phyloP scores from a whole-genome alignment of 2,888 invertebrate species.

The Pristionchus arcanus region DNA sequence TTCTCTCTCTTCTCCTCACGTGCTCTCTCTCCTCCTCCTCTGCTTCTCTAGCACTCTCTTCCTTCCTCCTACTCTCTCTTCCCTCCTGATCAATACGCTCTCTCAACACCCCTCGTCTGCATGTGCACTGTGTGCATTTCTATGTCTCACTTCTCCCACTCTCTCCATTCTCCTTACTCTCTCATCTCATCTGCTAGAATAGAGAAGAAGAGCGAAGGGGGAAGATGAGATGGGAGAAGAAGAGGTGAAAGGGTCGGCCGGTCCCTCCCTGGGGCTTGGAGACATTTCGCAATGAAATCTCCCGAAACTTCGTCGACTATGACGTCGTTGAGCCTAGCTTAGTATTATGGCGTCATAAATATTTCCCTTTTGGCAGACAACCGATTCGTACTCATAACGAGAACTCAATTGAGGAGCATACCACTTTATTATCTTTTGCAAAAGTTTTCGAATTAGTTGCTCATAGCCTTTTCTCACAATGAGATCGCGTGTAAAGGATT shows the following conservation, averaged over 20 bases:
- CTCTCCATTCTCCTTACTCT: conserved; percentile 7
- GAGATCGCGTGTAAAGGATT: conserved; percentile 27
- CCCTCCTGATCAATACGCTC: conserved; percentile 46
- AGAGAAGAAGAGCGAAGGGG: not conserved
- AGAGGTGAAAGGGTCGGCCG: conserved; percentile 18
- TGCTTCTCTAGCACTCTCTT: conserved; percentile 19
- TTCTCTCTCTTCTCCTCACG: not conserved
- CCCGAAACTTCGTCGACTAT: not conserved
- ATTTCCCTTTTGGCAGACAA: not conserved
- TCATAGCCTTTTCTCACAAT: conserved; percentile 19
- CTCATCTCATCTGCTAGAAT: not conserved
- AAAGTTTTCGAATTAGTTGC: not conserved
- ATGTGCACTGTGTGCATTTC: not conserved
- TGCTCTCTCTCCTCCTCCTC: conserved; percentile 2
- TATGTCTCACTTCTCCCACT: not conserved
- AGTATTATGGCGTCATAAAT: not conserved
- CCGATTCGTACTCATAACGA: not conserved
- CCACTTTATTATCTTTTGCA: conserved; percentile 26
- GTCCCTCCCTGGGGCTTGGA: not conserved
- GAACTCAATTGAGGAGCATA: not conserved
- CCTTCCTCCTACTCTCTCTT: not conserved
- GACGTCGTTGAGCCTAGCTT: not conserved
- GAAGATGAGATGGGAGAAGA: conserved; percentile 39
- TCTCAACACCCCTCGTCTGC: conserved; percentile 39
- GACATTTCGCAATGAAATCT: conserved; percentile 45